Conservation (phyloP, 2,888 invertebrate species). For the Apamea anceps region DNA sequence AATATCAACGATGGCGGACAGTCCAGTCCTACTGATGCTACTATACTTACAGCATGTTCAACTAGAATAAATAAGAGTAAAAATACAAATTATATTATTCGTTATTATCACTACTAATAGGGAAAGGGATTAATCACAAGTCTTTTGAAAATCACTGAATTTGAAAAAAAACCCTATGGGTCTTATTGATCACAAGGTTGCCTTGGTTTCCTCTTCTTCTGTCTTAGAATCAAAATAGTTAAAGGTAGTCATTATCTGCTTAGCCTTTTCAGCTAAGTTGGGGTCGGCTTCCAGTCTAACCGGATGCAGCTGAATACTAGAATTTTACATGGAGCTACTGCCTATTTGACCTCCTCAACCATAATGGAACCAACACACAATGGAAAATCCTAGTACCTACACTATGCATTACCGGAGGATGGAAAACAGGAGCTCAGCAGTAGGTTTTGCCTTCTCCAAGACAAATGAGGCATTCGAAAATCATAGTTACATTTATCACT, state of each 20-base stretch:
- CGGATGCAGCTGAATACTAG: no score
- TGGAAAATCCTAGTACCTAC: neutral
- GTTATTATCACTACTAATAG: neutral
- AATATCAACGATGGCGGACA: constrained; percentile 72
- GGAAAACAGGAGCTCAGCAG: neutral
- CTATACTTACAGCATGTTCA: constrained; percentile 90
- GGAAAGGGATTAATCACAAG: neutral
- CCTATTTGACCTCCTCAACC: no score
- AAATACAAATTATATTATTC: neutral
- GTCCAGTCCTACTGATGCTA: constrained; percentile 84
- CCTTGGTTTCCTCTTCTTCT: no score
- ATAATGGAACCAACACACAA: neutral
- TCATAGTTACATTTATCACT: neutral
- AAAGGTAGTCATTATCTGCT: no score
- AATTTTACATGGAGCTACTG: no score
- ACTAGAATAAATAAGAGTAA: constrained; percentile 75
- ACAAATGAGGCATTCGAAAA: neutral
- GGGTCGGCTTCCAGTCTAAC: no score
- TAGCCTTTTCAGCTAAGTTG: no score
- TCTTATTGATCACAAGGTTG: neutral
- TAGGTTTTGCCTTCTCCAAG: neutral
- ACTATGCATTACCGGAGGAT: neutral
- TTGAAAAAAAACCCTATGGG: neutral
- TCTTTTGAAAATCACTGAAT: neutral
- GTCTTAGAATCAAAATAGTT: no score